Conservation (phyloP, 2,888 invertebrate genomes). For the Toxonevra muliebris region DNA sequence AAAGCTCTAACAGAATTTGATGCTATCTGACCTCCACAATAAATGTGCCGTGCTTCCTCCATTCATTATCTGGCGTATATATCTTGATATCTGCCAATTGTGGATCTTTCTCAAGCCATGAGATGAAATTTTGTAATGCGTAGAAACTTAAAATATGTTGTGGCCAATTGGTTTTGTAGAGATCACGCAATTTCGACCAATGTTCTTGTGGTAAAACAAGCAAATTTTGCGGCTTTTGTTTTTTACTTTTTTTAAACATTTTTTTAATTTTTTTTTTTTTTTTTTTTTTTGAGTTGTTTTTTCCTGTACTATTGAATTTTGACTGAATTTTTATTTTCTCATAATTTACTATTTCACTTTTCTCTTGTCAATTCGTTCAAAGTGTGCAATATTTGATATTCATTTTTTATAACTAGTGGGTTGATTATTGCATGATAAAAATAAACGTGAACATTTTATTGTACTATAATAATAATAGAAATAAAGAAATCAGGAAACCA, state of each 20-base stretch:
- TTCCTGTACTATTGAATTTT: neutral
- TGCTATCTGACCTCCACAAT: constrained; percentile 22
- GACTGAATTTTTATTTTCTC: neutral
- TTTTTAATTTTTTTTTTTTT: too few relatives aligned
- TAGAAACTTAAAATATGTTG: constrained; percentile 46
- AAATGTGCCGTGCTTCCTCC: constrained; percentile 33
- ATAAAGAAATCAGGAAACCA: neutral
- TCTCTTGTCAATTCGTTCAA: neutral
- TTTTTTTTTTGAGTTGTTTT: too few relatives aligned
- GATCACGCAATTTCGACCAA: constrained; percentile 45
- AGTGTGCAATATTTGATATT: too few relatives aligned
- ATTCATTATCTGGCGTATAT: constrained; percentile 43
- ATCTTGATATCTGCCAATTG: constrained; percentile 43
- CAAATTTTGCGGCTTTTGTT: neutral
- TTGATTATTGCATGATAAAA: too few relatives aligned
- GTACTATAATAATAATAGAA: too few relatives aligned
- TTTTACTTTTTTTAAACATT: too few relatives aligned
- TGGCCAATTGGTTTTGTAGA: constrained; percentile 47
- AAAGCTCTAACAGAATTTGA: neutral
- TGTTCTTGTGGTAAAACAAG: constrained; percentile 35
- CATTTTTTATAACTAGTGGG: too few relatives aligned
- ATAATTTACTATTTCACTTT: neutral
- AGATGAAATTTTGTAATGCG: constrained; percentile 48
- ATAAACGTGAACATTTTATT: too few relatives aligned
- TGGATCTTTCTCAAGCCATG: constrained; percentile 43